phyloP scores from a whole-genome alignment of 2,113 vertebrate species.

The Ciconia boyciana region DNA sequence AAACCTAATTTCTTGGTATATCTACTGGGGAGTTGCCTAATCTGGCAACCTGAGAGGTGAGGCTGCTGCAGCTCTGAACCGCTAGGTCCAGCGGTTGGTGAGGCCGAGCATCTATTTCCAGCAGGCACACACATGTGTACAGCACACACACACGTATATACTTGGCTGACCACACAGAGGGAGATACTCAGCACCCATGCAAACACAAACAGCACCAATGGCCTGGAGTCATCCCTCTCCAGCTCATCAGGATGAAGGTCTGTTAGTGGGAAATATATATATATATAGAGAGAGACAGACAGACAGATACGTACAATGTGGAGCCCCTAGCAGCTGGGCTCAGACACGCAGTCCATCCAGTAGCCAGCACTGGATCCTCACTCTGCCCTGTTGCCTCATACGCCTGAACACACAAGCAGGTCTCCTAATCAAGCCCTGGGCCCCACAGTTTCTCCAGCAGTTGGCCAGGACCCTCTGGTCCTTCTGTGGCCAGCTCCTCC shows the following conservation, averaged over 20 bases:
- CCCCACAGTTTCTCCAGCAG: background rate
- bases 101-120: background rate
- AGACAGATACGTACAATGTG: too few relatives aligned
- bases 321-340: background rate
- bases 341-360: background rate
- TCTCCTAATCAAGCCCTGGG: background rate
- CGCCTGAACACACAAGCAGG: background rate
- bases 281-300: rapidly evolving
- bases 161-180: too few relatives aligned
- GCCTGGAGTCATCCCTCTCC: background rate
- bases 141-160: background rate
- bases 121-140: background rate
- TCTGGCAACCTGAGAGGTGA: background rate
- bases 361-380: background rate
- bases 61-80: background rate
- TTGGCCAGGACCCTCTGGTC: background rate
- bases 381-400: background rate
- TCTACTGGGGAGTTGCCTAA: background rate
- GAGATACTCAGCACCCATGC: background rate
- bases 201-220: background rate
- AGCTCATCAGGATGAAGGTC: background rate
- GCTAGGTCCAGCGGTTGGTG: background rate
- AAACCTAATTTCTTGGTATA: background rate
- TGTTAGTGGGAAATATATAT: background rate
- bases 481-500: background rate